Evolutionary conservation across 2,113 vertebrate species (phyloP).

Genomic region (Phycodurus eques): DNA sequence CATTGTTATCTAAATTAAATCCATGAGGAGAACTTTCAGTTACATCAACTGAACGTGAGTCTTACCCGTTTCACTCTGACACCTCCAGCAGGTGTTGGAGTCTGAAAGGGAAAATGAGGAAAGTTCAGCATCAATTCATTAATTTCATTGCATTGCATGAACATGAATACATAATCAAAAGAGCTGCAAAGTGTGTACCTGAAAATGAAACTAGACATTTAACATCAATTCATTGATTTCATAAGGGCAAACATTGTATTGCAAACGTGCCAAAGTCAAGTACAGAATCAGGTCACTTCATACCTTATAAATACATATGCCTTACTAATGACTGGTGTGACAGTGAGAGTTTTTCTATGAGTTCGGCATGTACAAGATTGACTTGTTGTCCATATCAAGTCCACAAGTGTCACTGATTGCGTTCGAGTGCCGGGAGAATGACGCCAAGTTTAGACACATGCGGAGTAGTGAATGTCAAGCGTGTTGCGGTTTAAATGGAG

Average conservation of each 20-base stretch:
- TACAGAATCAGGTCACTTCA: too few species aligned
- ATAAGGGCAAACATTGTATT: not conserved
- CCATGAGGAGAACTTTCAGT: not conserved
- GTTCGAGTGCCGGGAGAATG: not conserved
- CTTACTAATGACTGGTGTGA: not conserved
- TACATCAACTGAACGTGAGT: constrained; percentile 30
- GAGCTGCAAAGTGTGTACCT: not conserved
- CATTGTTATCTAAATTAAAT: not conserved
- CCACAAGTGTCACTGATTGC: not conserved
- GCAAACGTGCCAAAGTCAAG: not conserved
- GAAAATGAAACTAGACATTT: not conserved
- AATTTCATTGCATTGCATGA: constrained; percentile 28
- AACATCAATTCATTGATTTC: not conserved
- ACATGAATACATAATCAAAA: constrained; percentile 8
- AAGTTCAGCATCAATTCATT: not conserved
- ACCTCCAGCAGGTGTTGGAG: constrained; percentile 74
- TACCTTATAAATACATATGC: not conserved
- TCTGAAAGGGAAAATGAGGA: constrained; percentile 60
- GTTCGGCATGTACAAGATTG: not conserved
- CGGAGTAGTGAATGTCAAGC: not conserved
- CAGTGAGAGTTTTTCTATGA: not conserved
- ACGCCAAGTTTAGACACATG: not conserved
- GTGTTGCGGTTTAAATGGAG: not conserved
- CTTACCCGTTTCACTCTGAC: constrained; percentile 75
- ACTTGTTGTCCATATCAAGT: not conserved